These are phyloP conservation scores for Chauna torquata DNA, from an alignment of 2,113 vertebrate species.

Conservation along the genomic window DNA sequence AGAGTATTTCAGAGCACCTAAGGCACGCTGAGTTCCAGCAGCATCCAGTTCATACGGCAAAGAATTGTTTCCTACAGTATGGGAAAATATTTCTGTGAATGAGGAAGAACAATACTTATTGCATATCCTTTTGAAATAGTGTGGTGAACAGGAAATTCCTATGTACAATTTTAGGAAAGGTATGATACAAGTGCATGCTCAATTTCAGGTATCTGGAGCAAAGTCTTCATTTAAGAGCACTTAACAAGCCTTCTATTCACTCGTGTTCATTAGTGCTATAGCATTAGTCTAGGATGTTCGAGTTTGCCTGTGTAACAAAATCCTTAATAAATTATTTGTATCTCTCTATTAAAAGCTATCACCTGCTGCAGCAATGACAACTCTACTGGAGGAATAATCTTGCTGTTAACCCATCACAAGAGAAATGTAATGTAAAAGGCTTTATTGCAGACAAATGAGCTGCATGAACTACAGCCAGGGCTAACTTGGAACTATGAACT, in stretches of 20 bases:
- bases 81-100: rapidly evolving
- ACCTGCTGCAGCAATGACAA: background rate
- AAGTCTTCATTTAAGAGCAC: background rate
- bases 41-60: background rate
- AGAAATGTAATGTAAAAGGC: background rate
- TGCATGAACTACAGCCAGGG: background rate
- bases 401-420: background rate
- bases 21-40: rapidly evolving
- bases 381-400: background rate
- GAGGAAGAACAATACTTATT: background rate
- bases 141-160: background rate
- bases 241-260: background rate
- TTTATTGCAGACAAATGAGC: constrained; percentile 1
- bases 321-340: background rate
- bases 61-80: background rate
- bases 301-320: background rate
- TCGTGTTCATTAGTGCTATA: background rate
- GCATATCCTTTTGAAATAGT: rapidly evolving
- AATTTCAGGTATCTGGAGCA: background rate
- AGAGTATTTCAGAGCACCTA: background rate
- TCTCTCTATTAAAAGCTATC: background rate
- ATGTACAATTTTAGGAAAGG: rapidly evolving
- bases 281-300: background rate
- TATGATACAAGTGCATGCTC: rapidly evolving
- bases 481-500: background rate